Percentiles rank a stretch among this genome's conserved stretches.
Conservation (phyloP, 2,113 vertebrate genomes). For the Leucosticte australis region DNA sequence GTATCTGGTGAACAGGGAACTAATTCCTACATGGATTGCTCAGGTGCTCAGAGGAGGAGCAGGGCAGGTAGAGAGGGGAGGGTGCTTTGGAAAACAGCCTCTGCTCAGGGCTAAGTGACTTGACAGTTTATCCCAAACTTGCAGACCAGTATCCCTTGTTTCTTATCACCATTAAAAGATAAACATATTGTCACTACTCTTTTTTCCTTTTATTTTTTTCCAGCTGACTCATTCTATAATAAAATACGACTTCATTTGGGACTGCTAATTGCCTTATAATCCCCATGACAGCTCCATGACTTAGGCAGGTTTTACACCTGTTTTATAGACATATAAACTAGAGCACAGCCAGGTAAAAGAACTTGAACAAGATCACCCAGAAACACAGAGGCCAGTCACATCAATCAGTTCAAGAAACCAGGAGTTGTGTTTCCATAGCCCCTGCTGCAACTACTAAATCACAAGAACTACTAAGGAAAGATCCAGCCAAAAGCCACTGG, state of each 20-base stretch:
- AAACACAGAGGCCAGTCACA: background rate
- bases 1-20: background rate
- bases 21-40: background rate
- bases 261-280: background rate
- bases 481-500: slow-evolving; percentile 14
- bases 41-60: background rate
- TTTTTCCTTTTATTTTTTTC: too few species aligned
- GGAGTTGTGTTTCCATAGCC: slow-evolving; percentile 16
- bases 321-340: background rate
- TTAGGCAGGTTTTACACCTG: background rate
- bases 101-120: background rate
- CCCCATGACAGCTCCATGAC: background rate
- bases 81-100: background rate
- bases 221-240: background rate
- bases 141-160: background rate
- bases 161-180: background rate
- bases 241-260: background rate
- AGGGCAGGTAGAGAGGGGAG: background rate
- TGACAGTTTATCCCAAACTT: background rate
- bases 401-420: background rate
- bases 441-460: slow-evolving; percentile 35
- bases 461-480: background rate
- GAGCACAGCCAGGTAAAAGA: background rate
- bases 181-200: background rate
- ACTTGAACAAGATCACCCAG: background rate